Evolutionary conservation across 2,113 vertebrate genomes (phyloP).

Genomic region (Scomber japonicus): DNA sequence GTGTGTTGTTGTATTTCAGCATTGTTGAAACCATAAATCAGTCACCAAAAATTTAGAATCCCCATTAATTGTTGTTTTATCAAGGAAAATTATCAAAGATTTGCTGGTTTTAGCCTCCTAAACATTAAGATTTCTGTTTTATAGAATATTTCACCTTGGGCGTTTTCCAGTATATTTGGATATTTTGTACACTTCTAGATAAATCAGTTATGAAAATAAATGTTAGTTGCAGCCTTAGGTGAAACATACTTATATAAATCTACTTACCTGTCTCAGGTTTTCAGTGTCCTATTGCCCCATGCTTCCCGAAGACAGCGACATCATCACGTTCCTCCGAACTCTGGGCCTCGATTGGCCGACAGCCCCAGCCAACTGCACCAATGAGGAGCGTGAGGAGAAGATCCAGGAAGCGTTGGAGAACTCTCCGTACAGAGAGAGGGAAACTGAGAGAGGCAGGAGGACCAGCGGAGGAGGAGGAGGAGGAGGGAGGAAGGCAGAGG

Average conservation of each 20-base stretch:
- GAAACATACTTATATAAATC: not conserved
- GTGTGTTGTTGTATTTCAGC: too few relatives aligned
- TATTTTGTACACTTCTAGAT: too few relatives aligned
- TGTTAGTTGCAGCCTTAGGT: not conserved
- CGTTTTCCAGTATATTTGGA: too few relatives aligned
- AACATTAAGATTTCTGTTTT: too few relatives aligned
- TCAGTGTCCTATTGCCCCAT: constrained; percentile 85
- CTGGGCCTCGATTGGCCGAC: constrained; percentile 89
- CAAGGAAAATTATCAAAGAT: not conserved
- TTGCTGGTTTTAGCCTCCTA: too few relatives aligned
- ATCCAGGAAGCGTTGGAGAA: constrained; percentile 80
- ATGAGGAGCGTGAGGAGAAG: constrained; percentile 69
- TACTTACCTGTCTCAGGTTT: constrained; percentile 71
- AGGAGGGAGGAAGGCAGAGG: constrained; percentile 62
- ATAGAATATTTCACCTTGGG: too few relatives aligned
- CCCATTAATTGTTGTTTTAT: too few relatives aligned
- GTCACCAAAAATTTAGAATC: too few relatives aligned
- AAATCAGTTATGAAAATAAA: not conserved
- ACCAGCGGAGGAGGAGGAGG: constrained; percentile 34
- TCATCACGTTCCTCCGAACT: constrained; percentile 81
- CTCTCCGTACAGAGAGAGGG: constrained; percentile 75
- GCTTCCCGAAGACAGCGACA: constrained; percentile 77
- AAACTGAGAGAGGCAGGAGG: constrained; percentile 63
- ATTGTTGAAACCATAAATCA: too few relatives aligned
- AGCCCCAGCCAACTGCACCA: constrained; percentile 33